phyloP scores from a whole-genome alignment of 2,113 vertebrate genomes.

The Colaptes auratus region DNA sequence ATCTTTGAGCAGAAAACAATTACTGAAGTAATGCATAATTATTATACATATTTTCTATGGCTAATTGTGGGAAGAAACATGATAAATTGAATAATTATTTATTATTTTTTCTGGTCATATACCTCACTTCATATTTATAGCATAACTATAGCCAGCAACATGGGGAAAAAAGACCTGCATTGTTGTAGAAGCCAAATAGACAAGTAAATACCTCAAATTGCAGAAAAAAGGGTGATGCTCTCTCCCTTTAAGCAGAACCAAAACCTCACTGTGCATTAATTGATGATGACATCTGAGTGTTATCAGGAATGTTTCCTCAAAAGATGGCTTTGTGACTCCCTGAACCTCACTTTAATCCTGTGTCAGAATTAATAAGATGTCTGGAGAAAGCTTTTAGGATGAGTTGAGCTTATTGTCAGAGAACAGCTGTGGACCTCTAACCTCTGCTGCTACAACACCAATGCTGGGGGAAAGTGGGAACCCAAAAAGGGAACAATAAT shows the following conservation, averaged over 20 bases:
- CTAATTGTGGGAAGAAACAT: not conserved
- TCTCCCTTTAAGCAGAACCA: not conserved
- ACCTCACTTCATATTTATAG: not conserved
- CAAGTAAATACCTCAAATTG: not conserved
- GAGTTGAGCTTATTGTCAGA: constrained; percentile 2
- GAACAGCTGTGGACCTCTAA: not conserved
- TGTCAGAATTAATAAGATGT: not conserved
- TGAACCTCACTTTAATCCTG: not conserved
- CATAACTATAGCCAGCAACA: not conserved
- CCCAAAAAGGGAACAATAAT: too few species aligned
- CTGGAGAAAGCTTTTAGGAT: constrained; percentile 3
- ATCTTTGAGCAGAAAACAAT: not conserved
- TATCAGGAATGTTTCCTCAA: constrained; percentile 14
- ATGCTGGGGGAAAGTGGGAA: not conserved
- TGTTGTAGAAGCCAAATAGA: not conserved
- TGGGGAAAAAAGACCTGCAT: not conserved
- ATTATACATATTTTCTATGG: not conserved
- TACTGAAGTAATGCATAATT: not conserved
- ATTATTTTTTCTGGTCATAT: not conserved
- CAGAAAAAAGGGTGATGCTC: not conserved
- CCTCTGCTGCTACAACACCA: not conserved
- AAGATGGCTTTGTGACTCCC: not conserved
- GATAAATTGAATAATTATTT: not conserved
- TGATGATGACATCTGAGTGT: not conserved
- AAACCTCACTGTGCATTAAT: not conserved